Conservation (phyloP, 1,140 invertebrate species). For the Drosophila kanapiae region DNA sequence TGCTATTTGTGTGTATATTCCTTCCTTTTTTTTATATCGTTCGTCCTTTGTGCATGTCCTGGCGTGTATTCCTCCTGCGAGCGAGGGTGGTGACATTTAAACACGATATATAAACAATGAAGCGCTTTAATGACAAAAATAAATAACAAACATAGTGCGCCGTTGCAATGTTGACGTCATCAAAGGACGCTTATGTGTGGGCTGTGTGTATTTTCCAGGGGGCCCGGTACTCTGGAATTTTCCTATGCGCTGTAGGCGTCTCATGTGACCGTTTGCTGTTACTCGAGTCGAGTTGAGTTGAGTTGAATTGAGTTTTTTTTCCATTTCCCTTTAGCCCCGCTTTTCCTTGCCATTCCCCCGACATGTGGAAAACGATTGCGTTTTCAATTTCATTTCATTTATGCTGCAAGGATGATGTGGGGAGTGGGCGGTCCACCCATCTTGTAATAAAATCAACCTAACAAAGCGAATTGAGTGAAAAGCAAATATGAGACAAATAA, state of each 20-base stretch:
- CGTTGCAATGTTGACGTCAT: conserved; percentile 54
- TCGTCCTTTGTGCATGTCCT: conserved; percentile 17
- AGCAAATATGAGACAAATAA: conserved; percentile 83
- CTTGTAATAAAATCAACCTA: conserved; percentile 77
- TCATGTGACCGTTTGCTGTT: conserved; percentile 42
- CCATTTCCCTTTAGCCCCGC: conserved; percentile 15
- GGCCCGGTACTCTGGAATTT: conserved; percentile 11
- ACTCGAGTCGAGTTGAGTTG: conserved; percentile 43
- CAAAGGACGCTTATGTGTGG: conserved; percentile 45
- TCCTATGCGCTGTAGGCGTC: conserved; percentile 29
- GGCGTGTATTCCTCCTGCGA: background rate
- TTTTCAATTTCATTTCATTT: conserved; percentile 81
- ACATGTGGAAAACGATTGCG: conserved; percentile 77
- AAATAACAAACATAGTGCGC: conserved; percentile 55
- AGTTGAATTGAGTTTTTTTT: conserved; percentile 22
- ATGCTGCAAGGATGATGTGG: conserved; percentile 23
- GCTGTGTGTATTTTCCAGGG: conserved; percentile 2
- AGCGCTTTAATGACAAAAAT: conserved; percentile 70
- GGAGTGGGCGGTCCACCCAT: conserved; percentile 21
- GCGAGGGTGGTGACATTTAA: conserved; percentile 53
- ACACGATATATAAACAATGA: conserved; percentile 71
- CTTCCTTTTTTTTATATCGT: background rate
- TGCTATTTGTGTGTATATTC: background rate
- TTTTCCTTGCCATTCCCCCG: conserved; percentile 34
- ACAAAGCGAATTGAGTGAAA: conserved; percentile 81